Percentiles rank a stretch among this genome's conserved stretches.
These are phyloP conservation scores for Xyrichtys novacula DNA, from an alignment of 2,797 vertebrate species.

Conservation along the genomic window DNA sequence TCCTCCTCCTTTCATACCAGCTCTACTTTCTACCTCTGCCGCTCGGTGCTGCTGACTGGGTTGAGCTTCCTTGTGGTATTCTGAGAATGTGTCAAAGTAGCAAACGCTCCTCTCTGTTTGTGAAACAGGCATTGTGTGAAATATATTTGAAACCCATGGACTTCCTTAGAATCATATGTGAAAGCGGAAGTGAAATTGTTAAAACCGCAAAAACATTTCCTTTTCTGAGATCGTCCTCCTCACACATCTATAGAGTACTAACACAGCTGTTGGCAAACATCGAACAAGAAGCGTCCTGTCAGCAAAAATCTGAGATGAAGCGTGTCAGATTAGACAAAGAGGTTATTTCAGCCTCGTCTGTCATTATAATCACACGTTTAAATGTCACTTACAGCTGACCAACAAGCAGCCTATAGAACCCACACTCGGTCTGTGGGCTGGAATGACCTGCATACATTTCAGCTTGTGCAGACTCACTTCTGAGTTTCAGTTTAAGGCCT, in stretches of 20 bases:
- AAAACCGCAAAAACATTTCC: slow-evolving; percentile 1
- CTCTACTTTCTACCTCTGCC: not conserved
- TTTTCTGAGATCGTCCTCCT: slow-evolving; percentile 1
- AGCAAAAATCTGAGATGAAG: slow-evolving; percentile 22
- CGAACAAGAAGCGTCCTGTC: slow-evolving; percentile 13
- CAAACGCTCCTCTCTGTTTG: not conserved
- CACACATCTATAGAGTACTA: slow-evolving; percentile 6
- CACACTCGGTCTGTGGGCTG: slow-evolving; percentile 22
- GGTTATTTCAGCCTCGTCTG: slow-evolving; percentile 2
- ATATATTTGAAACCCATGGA: not conserved
- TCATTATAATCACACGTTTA: slow-evolving; percentile 2
- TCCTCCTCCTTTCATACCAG: not conserved
- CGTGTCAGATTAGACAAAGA: slow-evolving; percentile 6
- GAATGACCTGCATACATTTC: slow-evolving; percentile 18
- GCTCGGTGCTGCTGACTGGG: slow-evolving; percentile 5
- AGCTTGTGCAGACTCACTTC: slow-evolving; percentile 7
- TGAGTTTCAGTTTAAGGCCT: not conserved
- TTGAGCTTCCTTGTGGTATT: slow-evolving; percentile 13
- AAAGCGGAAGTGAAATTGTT: slow-evolving; percentile 62
- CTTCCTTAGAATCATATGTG: slow-evolving; percentile 23
- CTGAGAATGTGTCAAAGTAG: slow-evolving; percentile 13
- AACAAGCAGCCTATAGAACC: slow-evolving; percentile 34
- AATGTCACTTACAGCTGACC: slow-evolving; percentile 15
- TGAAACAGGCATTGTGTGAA: slow-evolving; percentile 19
- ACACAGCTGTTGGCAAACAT: slow-evolving; percentile 19